These are phyloP conservation scores for Lepetodrilus schrolli DNA, from an alignment of 2,888 invertebrate species.

Conservation along the genomic window DNA sequence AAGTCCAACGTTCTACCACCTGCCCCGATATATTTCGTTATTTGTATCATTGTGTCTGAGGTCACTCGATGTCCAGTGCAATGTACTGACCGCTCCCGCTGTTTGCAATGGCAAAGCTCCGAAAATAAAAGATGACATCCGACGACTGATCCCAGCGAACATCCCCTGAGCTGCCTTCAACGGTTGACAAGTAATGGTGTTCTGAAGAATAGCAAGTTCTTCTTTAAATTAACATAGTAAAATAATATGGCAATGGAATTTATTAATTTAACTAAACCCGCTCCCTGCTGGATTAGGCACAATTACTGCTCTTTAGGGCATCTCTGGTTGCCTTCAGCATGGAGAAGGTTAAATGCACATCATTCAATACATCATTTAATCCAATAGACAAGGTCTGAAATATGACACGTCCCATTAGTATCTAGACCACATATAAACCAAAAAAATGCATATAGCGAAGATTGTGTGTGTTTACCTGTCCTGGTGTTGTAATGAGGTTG, in stretches of 20 bases:
- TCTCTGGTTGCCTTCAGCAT: no score
- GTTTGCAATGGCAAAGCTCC: slow-evolving; percentile 78
- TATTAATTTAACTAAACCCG: not conserved
- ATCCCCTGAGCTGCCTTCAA: slow-evolving; percentile 75
- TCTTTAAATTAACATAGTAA: not conserved
- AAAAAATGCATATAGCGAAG: not conserved
- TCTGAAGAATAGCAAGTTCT: no score
- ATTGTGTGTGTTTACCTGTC: slow-evolving; percentile 76
- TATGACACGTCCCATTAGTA: not conserved
- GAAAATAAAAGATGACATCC: slow-evolving; percentile 88
- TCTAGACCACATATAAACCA: not conserved
- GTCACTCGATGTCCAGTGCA: no score
- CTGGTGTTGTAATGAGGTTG: slow-evolving; percentile 81
- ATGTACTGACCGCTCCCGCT: slow-evolving; percentile 68
- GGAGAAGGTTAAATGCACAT: no score
- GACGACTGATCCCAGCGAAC: slow-evolving; percentile 88
- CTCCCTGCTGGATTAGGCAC: no score
- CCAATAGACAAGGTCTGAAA: not conserved
- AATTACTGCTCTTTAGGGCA: no score
- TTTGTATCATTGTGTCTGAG: no score
- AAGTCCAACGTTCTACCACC: no score
- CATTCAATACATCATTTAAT: not conserved
- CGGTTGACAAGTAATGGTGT: slow-evolving; percentile 75
- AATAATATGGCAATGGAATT: not conserved
- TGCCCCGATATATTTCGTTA: no score